Evolutionary conservation across 2,888 invertebrate genomes (phyloP).

Genomic region (Lasioglossum lativentre): DNA sequence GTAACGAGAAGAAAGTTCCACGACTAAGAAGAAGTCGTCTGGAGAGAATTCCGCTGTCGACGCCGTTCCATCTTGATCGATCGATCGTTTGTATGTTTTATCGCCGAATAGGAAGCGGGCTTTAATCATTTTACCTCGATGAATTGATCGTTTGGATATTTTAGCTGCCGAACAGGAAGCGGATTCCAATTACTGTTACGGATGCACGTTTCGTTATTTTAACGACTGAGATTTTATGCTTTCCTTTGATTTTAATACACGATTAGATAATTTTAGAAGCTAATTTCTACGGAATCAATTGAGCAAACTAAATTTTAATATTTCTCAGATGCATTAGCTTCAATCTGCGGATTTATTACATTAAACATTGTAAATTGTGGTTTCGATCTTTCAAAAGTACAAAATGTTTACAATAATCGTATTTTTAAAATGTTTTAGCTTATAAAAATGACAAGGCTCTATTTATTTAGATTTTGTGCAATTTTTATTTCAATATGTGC

Average conservation of each 20-base stretch:
- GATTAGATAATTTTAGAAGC: background rate
- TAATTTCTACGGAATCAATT: background rate
- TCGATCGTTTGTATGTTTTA: background rate
- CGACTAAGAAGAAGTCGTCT: background rate
- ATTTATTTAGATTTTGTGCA: too few relatives aligned
- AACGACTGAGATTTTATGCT: background rate
- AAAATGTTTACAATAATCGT: background rate
- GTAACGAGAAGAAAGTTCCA: slow-evolving; percentile 36
- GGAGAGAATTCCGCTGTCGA: background rate
- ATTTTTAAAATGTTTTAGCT: too few relatives aligned
- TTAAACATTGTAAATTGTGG: background rate
- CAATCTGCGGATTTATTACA: too few relatives aligned
- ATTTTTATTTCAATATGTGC: too few relatives aligned
- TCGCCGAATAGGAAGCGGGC: background rate
- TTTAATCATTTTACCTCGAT: background rate
- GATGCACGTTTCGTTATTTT: background rate
- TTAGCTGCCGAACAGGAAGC: background rate
- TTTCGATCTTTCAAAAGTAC: background rate
- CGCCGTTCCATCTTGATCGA: background rate
- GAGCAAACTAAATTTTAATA: background rate
- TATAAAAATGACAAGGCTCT: too few relatives aligned
- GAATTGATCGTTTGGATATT: background rate
- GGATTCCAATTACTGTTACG: background rate
- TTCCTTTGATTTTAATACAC: background rate
- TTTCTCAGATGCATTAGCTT: too few relatives aligned